Base-by-base conservation (phyloP, 2,113 vertebrate genomes). In the Pseudorectes ferrugineus region DNA sequence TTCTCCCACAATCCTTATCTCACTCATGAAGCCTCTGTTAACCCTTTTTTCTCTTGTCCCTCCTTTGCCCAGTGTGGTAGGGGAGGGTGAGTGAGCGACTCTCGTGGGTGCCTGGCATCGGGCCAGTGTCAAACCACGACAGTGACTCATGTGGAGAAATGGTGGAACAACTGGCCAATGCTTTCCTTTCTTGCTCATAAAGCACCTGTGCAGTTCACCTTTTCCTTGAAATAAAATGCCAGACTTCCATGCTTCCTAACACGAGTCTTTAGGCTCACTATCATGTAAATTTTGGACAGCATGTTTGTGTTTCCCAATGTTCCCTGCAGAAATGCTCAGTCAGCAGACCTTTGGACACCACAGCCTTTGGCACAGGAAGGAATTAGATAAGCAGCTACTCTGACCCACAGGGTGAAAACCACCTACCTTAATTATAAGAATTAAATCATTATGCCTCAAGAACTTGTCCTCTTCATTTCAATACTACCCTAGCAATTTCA, bases 271-370 rank as follows among this genome's bases (percentile, higher is more conserved):
- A 63, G 40, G 63, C 42, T 46, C 1, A 3, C 4, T 59, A n/a
- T 28, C 23, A 25, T 9, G 29, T 31, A 40, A 55, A 35, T 67
- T 94, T 42, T 48, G 12, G 65, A 51, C 7, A 80, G 24, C 18
- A 61, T 0, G 1, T 40, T 82, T 21, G 35, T 20, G 24, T 29
- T 57, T 65, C 40, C 33, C 46, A n/a, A 10, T 0, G 1, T 15
- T 74, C 61, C 33, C 52, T 22, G 14, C 25, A 75, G 70, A 58
- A 78, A 82, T 28, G 6, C n/a, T 21, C 18, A 7, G 26, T 11
- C 48, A 55, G 58, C 6, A 42, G 54, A 42, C 10, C 19, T 85
- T 13, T 72, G 46, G 70, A 76, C 22, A 77, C 31, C 9, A 14
- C 31, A 79, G 43, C 13, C 38, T 54, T 68, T 38, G 46, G 29